These are phyloP conservation scores for Volucella inanis DNA, from an alignment of 2,888 invertebrate genomes.

Conservation along the genomic window DNA sequence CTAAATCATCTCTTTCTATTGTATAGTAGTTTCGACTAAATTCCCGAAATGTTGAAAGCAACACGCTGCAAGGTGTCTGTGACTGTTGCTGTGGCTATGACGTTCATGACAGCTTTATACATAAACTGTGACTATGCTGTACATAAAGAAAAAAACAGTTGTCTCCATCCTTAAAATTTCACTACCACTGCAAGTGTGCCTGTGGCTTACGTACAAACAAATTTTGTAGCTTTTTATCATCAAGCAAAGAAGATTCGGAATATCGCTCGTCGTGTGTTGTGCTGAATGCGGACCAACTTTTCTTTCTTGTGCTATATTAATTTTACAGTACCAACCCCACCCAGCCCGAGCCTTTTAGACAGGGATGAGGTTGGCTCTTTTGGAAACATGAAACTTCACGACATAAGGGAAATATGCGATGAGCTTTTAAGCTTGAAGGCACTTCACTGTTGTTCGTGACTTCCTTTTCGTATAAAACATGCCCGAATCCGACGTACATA, in stretches of 20 bases:
- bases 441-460: slow-evolving; percentile 68
- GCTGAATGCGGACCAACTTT: slow-evolving; percentile 32
- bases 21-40: neutral
- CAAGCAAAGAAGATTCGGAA: slow-evolving; percentile 18
- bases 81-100: neutral
- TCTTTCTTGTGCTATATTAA: slow-evolving; percentile 39
- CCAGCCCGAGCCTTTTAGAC: neutral
- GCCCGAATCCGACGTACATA: slow-evolving; percentile 4
- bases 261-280: slow-evolving; percentile 17
- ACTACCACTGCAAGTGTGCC: slow-evolving; percentile 15
- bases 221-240: slow-evolving; percentile 26
- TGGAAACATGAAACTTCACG: slow-evolving; percentile 54
- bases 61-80: slow-evolving; percentile 26
- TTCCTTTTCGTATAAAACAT: slow-evolving; percentile 58
- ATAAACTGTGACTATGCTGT: no score
- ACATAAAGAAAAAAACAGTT: neutral
- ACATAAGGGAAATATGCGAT: slow-evolving; percentile 61
- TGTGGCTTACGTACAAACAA: slow-evolving; percentile 52
- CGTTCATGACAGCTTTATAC: no score
- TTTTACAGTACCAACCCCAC: slow-evolving; percentile 30
- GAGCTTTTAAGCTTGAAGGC: slow-evolving; percentile 69
- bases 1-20: no score
- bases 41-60: slow-evolving; percentile 41
- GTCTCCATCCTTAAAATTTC: slow-evolving; percentile 10
- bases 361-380: slow-evolving; percentile 19